phyloP scores from a whole-genome alignment of 2,113 vertebrate genomes.

The Laticauda laticaudata region DNA sequence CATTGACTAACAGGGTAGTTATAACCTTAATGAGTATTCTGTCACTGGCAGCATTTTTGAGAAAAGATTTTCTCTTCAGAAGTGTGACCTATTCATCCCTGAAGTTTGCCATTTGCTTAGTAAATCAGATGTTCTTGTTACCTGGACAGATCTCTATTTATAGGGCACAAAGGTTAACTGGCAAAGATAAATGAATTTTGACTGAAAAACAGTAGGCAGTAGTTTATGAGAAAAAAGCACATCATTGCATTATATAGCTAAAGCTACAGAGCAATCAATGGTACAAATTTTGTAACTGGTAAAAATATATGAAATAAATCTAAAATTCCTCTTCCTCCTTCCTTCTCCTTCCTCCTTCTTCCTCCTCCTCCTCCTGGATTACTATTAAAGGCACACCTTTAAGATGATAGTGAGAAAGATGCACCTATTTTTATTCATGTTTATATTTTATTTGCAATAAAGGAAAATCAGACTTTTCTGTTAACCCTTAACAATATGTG shows the following conservation, averaged over 20 bases:
- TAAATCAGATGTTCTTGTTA: neutral
- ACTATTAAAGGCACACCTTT: too few relatives aligned
- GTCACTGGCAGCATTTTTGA: slow-evolving; percentile 19
- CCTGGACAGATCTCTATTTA: neutral
- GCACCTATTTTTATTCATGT: neutral
- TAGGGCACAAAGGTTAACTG: slow-evolving; percentile 15
- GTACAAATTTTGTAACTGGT: neutral
- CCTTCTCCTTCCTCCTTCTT: neutral
- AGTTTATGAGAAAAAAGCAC: neutral
- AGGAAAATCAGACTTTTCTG: neutral
- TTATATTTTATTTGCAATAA: neutral
- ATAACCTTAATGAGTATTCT: slow-evolving; percentile 27
- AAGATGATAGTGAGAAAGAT: neutral
- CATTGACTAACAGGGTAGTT: neutral
- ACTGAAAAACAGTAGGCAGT: neutral
- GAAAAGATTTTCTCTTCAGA: slow-evolving; percentile 25
- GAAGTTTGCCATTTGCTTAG: neutral
- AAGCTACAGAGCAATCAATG: neutral
- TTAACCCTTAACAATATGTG: neutral
- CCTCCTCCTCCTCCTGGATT: too few relatives aligned
- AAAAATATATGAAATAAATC: neutral
- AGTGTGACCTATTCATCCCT: neutral
- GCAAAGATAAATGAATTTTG: neutral
- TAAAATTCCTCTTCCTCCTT: neutral
- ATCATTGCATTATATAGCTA: neutral